A percentile compares a stretch with the other conserved stretches of the same genome.
Evolutionary conservation across 92 coral and sea anemone species (phyloP).

Genomic region (Zoanthus gigantus): DNA sequence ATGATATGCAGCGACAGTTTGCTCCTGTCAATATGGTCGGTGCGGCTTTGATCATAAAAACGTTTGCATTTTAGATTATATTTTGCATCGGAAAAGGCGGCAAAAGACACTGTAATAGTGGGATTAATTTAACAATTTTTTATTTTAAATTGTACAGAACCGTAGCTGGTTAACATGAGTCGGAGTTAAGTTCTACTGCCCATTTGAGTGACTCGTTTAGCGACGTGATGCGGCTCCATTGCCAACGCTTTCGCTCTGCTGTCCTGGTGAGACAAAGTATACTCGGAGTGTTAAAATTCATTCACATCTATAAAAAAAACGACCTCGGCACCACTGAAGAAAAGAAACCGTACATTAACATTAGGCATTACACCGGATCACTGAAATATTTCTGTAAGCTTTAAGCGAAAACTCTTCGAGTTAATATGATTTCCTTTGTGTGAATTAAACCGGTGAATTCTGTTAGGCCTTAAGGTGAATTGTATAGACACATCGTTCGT

Average conservation of each 20-base stretch:
- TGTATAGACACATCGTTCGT: neutral
- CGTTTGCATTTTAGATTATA: slow-evolving; percentile 52
- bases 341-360: neutral
- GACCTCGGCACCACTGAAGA: neutral
- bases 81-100: slow-evolving; percentile 42
- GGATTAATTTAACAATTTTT: slow-evolving; percentile 24
- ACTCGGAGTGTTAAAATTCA: slow-evolving; percentile 14
- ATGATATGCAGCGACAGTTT: slow-evolving; percentile 28
- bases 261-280: slow-evolving; percentile 6
- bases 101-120: slow-evolving; percentile 25
- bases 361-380: neutral
- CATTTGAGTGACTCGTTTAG: neutral
- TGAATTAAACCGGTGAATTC: neutral
- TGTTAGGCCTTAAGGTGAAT: neutral
- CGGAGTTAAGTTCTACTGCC: neutral
- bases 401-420: neutral
- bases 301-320: slow-evolving; percentile 14
- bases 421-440: slow-evolving; percentile 9
- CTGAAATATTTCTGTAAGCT: slow-evolving; percentile 24
- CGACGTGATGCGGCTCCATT: neutral
- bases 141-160: neutral
- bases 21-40: slow-evolving; percentile 45
- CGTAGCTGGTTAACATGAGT: neutral
- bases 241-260: neutral
- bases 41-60: slow-evolving; percentile 30